A percentile compares a stretch with the other conserved stretches of the same genome.
Conservation (phyloP, 64 coral and sea anemone species). For the Pocillopora verrucosa region DNA sequence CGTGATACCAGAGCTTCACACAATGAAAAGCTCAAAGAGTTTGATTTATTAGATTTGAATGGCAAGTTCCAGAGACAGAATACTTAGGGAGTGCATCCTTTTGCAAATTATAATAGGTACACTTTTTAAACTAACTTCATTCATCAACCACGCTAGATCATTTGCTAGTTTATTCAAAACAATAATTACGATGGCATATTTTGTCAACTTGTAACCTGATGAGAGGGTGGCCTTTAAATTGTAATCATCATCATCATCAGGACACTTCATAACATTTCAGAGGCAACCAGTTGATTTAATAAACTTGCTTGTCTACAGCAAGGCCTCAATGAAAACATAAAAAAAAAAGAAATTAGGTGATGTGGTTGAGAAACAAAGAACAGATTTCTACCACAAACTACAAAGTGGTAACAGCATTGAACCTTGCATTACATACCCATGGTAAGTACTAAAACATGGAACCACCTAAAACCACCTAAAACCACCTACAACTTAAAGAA, state of each 20-base stretch:
- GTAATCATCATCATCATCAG: neutral
- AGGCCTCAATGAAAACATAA: neutral
- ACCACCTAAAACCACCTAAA: no score
- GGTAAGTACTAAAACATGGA: neutral
- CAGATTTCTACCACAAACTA: neutral
- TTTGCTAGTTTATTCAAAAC: neutral
- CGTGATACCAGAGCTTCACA: neutral
- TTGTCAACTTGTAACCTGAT: neutral
- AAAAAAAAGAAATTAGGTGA: neutral
- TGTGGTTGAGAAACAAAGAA: neutral
- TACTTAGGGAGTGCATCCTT: neutral
- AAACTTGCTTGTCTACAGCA: conserved; percentile 7
- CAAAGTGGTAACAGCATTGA: neutral
- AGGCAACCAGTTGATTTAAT: neutral
- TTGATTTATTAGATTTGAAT: neutral
- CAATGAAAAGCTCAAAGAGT: neutral
- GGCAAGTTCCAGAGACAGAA: neutral
- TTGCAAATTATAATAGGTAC: neutral
- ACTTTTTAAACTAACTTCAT: neutral
- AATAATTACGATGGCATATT: neutral
- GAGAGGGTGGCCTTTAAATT: no score
- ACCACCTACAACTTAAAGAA: no score
- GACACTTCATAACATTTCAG: conserved; percentile 3
- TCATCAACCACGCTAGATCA: neutral
- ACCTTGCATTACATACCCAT: conserved; percentile 14